Evolutionary conservation across 2,113 vertebrate genomes (phyloP).

Genomic region (Sinocyclocheilus rhinocerous): DNA sequence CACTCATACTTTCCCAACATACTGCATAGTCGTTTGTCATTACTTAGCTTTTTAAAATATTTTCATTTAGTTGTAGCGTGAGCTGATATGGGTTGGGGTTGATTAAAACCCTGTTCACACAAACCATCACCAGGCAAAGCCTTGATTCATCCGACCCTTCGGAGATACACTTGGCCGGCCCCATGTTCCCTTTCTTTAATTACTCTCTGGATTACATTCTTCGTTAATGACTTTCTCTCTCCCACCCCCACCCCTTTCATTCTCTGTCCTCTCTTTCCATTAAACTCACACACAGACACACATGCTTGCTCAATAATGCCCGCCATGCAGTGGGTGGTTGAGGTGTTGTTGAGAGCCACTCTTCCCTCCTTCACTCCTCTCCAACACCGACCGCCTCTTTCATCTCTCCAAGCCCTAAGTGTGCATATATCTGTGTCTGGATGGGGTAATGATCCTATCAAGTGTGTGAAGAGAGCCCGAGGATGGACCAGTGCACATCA

Average conservation of each 20-base stretch:
- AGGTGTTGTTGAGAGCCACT: conserved; percentile 21
- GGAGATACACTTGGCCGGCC: conserved; percentile 42
- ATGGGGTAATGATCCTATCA: conserved; percentile 36
- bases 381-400: conserved; percentile 1
- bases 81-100: conserved; percentile 37
- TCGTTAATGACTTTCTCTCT: conserved; percentile 58
- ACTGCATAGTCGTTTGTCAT: neutral
- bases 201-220: conserved; percentile 59
- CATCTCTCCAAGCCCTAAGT: conserved; percentile 32
- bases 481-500: conserved; percentile 25
- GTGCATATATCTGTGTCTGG: conserved; percentile 15
- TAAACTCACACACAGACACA: neutral
- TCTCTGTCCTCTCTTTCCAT: neutral
- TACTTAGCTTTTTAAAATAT: neutral
- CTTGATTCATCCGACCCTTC: conserved; percentile 57
- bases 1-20: neutral
- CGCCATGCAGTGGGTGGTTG: neutral
- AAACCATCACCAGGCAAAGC: conserved; percentile 61
- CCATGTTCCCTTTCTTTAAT: conserved; percentile 61
- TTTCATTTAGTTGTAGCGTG: conserved; percentile 19
- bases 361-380: conserved; percentile 30
- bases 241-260: conserved; percentile 40
- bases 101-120: conserved; percentile 69
- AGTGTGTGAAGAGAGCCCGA: conserved; percentile 25
- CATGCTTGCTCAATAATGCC: neutral